Percentiles rank a stretch among this genome's conserved stretches.
Evolutionary conservation across 2,797 vertebrate genomes (phyloP).

Genomic region (Hapalemur alaotrensis): DNA sequence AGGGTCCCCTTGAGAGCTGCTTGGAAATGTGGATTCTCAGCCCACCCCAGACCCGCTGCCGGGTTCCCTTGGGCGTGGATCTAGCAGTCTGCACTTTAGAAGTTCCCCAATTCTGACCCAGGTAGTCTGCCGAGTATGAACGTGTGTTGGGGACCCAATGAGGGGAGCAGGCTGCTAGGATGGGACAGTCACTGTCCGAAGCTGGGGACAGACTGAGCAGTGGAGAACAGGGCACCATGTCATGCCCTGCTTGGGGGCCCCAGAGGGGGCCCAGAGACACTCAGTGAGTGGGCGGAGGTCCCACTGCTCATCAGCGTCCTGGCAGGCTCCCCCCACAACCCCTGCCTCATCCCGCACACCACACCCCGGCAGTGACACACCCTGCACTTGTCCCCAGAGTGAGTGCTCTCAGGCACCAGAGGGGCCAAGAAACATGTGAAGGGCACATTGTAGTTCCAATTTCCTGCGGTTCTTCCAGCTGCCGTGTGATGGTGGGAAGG

Average conservation of each 20-base stretch:
- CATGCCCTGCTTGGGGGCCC: neutral
- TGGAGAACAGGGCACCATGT: neutral
- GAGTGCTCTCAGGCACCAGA: neutral
- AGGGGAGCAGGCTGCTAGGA: neutral
- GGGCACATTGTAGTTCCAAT: neutral
- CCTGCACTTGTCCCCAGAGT: neutral
- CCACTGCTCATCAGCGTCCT: neutral
- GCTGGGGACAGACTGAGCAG: neutral
- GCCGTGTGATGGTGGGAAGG: fast-evolving
- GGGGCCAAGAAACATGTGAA: neutral
- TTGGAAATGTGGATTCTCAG: neutral
- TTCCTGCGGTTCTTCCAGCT: neutral
- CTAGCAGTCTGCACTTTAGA: neutral
- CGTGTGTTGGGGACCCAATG: fast-evolving
- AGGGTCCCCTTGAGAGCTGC: neutral
- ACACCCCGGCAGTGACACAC: neutral
- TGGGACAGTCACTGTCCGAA: neutral
- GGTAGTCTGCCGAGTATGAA: neutral
- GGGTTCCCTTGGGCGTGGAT: no score
- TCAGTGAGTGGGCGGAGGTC: fast-evolving
- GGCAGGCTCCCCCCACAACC: fast-evolving
- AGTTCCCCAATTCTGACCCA: neutral
- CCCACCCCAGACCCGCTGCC: neutral
- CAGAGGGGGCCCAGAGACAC: neutral
- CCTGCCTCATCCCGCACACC: neutral